Evolutionary conservation across 2,113 vertebrate species (phyloP), one percentile per base, ranked within the genome.

Genomic region (Oncorhynchus gorbuscha): DNA sequence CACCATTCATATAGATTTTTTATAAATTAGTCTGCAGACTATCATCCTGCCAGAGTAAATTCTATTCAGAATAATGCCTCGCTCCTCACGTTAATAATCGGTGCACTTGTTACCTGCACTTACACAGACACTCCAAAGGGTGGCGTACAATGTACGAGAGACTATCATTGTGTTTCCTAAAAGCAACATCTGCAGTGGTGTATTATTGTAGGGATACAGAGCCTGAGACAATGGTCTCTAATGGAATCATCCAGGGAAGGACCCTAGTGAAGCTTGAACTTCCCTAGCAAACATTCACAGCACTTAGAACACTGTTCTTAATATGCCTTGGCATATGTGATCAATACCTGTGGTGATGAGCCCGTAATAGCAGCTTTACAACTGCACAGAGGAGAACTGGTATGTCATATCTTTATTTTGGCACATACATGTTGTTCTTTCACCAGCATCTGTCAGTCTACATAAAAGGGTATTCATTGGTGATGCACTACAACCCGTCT

Each of bases 121-220:
- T 87, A 61, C 80, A n/a, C 69, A 59, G 39, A 48, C 18, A 71
- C 75, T 82, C 87, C 79, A 80, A 86, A 82, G 75, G 86, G 79
- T 76, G 84, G 83, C 74, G 85, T 84, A 74, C 49, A 71, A 55
- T 62, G 69, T 80, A 77, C 76, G 71, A 35, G 70, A 45, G 39
- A 83, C 55, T 74, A 39, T 69, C 51, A 55, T 18, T 55, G 6
- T 14, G 30, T 0, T 69, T 55, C 51, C 16, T 13, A n/a, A 39
- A 20, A 3, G 67, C 14, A 0, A 35, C 30, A 73, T 77, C 70
- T 72, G 74, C 74, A 81, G 55, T 18, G 51, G 9, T 65, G 28
- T 28, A 0, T 28, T 28, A 28, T 28, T 28, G 28, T 68, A 66
- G 26, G 66, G 28, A 32, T 68, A 16, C 26, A 68, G 28, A 32